phyloP scores from a whole-genome alignment of 2,888 invertebrate genomes.

The Chrysolina oricalcia region DNA sequence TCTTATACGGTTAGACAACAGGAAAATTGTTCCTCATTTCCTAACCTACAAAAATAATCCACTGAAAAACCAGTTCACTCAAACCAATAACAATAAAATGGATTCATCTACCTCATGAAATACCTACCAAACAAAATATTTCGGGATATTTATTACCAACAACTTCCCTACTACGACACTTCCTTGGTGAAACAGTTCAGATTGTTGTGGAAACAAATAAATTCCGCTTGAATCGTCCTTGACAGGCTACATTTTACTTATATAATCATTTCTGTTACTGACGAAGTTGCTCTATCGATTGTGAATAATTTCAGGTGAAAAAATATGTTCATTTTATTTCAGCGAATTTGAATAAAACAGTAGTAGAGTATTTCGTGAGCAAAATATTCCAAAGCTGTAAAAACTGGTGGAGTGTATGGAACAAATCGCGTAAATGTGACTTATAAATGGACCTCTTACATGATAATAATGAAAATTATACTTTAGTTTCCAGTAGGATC shows the following conservation, averaged over 20 bases:
- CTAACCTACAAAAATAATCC: not conserved
- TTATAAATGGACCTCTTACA: too few relatives aligned
- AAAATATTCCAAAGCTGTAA: too few relatives aligned
- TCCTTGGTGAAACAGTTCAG: slow-evolving; percentile 7
- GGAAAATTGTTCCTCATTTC: not conserved
- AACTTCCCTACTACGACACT: slow-evolving; percentile 19
- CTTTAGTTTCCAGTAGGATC: too few relatives aligned
- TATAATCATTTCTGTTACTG: not conserved
- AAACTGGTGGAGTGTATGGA: too few relatives aligned
- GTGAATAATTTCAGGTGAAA: too few relatives aligned
- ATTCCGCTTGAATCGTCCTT: not conserved
- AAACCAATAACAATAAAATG: slow-evolving; percentile 13
- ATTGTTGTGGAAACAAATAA: slow-evolving; percentile 5
- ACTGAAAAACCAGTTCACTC: slow-evolving; percentile 1
- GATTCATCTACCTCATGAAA: slow-evolving; percentile 7
- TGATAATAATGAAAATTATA: too few relatives aligned
- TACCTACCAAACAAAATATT: slow-evolving; percentile 14
- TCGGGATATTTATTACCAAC: slow-evolving; percentile 16
- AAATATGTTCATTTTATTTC: too few relatives aligned
- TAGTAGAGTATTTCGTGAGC: too few relatives aligned
- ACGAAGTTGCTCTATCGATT: too few relatives aligned
- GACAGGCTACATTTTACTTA: not conserved
- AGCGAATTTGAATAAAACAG: too few relatives aligned
- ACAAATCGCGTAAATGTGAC: too few relatives aligned
- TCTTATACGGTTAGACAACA: not conserved